phyloP scores from a whole-genome alignment of 2,113 vertebrate species.

The Megaceryle maxima region DNA sequence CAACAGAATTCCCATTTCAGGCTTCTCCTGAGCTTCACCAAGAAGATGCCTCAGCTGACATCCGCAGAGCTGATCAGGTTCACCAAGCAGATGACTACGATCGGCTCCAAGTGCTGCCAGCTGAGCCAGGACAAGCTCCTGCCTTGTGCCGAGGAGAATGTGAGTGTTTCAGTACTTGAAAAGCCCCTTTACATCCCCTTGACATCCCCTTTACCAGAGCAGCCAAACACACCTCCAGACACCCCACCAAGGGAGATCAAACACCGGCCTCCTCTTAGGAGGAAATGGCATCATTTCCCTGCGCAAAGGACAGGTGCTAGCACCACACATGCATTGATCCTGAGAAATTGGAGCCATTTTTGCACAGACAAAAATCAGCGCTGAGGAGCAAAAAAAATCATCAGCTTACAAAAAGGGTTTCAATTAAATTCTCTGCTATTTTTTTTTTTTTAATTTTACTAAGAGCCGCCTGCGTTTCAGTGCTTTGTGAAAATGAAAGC shows the following conservation, averaged over 20 bases:
- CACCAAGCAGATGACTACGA: conserved; percentile 7
- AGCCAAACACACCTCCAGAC: neutral
- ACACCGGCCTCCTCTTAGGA: neutral
- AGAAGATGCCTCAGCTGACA: conserved; percentile 63
- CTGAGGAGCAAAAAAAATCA: neutral
- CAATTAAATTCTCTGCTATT: neutral
- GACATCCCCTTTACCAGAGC: fast-evolving
- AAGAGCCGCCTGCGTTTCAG: neutral
- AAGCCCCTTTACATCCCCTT: neutral
- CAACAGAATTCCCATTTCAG: conserved; percentile 19
- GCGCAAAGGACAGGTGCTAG: neutral
- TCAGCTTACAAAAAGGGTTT: neutral
- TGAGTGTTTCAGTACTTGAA: neutral
- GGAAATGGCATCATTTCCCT: neutral
- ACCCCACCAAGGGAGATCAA: neutral
- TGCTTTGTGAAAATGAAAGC: neutral
- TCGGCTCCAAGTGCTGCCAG: conserved; percentile 47
- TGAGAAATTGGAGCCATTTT: neutral
- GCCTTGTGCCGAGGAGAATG: conserved; percentile 30
- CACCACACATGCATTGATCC: neutral
- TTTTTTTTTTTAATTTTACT: neutral
- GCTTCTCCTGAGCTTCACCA: conserved; percentile 44
- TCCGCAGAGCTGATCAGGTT: conserved; percentile 31
- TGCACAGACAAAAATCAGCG: neutral
- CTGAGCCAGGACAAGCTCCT: conserved; percentile 2